Evolutionary conservation across 2,797 vertebrate species (phyloP), one percentile per base, ranked within the genome.

Genomic region (Cyprinella venusta): DNA sequence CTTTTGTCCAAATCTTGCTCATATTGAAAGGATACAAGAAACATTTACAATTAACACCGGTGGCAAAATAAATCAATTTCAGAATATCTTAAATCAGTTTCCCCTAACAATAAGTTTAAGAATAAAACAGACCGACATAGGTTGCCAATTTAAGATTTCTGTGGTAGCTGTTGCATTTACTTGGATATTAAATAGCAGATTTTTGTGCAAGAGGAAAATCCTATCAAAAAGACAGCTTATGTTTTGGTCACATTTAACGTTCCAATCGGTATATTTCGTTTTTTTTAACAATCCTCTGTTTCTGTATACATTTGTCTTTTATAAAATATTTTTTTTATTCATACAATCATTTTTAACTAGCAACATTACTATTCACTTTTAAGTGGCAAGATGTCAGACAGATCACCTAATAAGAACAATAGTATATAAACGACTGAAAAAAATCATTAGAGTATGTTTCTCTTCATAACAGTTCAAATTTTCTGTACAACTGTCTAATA

Each of bases 271-370:
- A 92, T 91, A 92, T 86, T 88, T 87, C 93, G 80, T 90, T 93
- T 92, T 54, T 54, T 54, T 63, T 61, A 95, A 93, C 96, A 95
- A 97, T 94, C 94, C 84, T 93, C 93, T 91, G 93, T 95, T 95
- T 96, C 94, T 96, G 95, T 95, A 95, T 96, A 96, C 96, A 95
- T 95, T 95, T 94, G 95, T 95, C 94, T 95, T 96, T 97, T 97
- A 98, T 96, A 98, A 99, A 99, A 98, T 96, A 95, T 79, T 67
- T 48, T 83, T 94, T 84, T 95, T 98, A 98, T 97, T 97, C 97
- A 97, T 97, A 98, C 97, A 98, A 97, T 96, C 96, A 96, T 97
- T 92, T 93, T 95, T 91, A 96, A 96, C 96, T 97, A 96, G 96
- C 94, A 97, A 96, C 94, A 96, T 96, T 96, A 95, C 96, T 95